Conservation (phyloP, 2,113 vertebrate species). For the Hippocampus barbouri region DNA sequence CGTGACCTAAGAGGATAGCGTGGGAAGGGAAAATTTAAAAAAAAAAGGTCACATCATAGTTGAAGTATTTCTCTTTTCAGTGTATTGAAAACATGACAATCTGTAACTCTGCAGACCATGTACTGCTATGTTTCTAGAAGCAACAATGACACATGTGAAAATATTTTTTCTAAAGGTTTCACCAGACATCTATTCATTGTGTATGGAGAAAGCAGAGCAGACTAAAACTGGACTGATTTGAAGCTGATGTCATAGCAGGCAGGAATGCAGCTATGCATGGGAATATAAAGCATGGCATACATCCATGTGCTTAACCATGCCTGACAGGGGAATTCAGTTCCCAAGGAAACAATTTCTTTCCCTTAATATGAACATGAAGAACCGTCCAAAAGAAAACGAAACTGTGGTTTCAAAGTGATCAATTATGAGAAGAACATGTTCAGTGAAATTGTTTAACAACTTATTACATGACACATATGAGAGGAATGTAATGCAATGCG, state of each 20-base stretch:
- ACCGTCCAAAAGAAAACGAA: conserved; percentile 20
- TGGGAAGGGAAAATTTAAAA: conserved; percentile 5
- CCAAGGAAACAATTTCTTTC: conserved; percentile 36
- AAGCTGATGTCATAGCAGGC: conserved; percentile 39
- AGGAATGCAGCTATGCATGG: conserved; percentile 41
- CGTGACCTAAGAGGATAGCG: conserved; percentile 78
- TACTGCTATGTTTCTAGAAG: background rate
- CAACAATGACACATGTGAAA: background rate
- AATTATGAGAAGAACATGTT: conserved; percentile 20
- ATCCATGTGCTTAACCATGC: conserved; percentile 32
- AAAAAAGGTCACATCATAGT: conserved; percentile 7
- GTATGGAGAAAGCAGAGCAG: conserved; percentile 2
- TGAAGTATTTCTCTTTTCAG: conserved; percentile 8
- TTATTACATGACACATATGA: conserved; percentile 29
- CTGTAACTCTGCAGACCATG: background rate
- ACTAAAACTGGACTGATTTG: conserved; percentile 12
- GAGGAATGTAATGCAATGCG: conserved; percentile 38
- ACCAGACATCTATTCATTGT: conserved; percentile 4
- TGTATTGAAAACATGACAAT: background rate
- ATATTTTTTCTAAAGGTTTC: background rate
- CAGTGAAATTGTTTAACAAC: conserved; percentile 43
- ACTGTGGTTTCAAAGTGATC: conserved; percentile 15
- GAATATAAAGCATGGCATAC: conserved; percentile 28
- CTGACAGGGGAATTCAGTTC: conserved; percentile 41
- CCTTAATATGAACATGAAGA: conserved; percentile 24